Conservation (phyloP, 2,888 invertebrate genomes). For the Trichacis sp. region DNA sequence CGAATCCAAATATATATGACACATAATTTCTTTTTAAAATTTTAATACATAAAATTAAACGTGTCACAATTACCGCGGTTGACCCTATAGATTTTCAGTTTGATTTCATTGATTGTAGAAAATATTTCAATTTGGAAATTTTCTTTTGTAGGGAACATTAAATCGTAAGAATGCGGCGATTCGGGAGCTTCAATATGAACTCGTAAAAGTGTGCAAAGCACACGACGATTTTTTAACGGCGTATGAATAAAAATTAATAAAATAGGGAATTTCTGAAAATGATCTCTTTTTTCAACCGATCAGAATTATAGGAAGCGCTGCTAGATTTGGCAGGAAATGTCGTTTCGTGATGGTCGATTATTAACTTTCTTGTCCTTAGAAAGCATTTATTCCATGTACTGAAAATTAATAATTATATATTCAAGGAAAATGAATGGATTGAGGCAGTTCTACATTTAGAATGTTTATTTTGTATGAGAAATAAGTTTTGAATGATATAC, state of each 20-base stretch:
- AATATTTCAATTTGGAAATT: too few relatives aligned
- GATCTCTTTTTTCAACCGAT: slow-evolving; percentile 85
- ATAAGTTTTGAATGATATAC: slow-evolving; percentile 49
- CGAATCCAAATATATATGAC: too few relatives aligned
- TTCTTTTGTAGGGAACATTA: slow-evolving; percentile 73
- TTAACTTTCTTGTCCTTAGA: slow-evolving; percentile 45
- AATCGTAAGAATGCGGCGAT: slow-evolving; percentile 84
- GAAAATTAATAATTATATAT: background rate
- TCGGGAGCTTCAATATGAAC: slow-evolving; percentile 84
- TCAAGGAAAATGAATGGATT: background rate
- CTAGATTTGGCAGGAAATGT: slow-evolving; percentile 77
- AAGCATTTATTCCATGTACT: background rate
- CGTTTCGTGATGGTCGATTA: slow-evolving; percentile 74
- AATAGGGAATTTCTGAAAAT: slow-evolving; percentile 82
- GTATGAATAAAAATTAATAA: slow-evolving; percentile 82
- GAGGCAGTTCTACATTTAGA: slow-evolving; percentile 12
- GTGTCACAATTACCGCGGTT: too few relatives aligned
- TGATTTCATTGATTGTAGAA: too few relatives aligned
- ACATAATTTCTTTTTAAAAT: too few relatives aligned
- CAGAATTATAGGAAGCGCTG: slow-evolving; percentile 69
- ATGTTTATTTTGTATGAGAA: slow-evolving; percentile 55
- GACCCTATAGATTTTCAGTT: too few relatives aligned
- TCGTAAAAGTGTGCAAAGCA: slow-evolving; percentile 84
- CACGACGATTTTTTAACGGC: slow-evolving; percentile 86
- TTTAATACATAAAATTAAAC: too few relatives aligned